Evolutionary conservation across 2,113 vertebrate species (phyloP).

Genomic region (Tragulus kanchil): DNA sequence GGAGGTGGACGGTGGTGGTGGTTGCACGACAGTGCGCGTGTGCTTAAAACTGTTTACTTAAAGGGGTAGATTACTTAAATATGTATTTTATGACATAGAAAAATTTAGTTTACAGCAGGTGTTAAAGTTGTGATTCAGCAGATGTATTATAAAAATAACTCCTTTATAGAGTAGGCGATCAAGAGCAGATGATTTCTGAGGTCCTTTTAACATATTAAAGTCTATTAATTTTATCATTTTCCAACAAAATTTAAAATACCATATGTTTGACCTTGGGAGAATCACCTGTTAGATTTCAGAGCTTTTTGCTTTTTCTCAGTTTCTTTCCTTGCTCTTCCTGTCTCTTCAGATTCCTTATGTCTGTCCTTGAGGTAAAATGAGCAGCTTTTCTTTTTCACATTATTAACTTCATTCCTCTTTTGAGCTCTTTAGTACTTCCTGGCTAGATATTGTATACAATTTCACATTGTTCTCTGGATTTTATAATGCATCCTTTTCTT

Average conservation of each 20-base stretch:
- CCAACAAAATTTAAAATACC: not conserved
- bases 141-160: constrained; percentile 41
- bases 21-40: not conserved
- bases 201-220: constrained; percentile 17
- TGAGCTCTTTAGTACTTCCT: not conserved
- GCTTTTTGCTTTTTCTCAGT: not conserved
- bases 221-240: not conserved
- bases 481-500: not conserved
- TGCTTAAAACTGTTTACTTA: not conserved
- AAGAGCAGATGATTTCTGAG: constrained; percentile 45
- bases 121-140: constrained; percentile 30
- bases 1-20: not conserved
- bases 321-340: constrained; percentile 20
- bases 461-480: not conserved
- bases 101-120: not conserved
- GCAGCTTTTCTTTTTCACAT: not conserved
- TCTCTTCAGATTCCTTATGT: constrained; percentile 23
- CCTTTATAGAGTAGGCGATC: not conserved
- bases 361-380: not conserved
- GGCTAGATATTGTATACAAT: not conserved
- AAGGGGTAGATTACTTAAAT: not conserved
- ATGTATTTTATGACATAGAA: not conserved
- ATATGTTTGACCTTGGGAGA: not conserved
- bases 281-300: constrained; percentile 30
- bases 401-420: not conserved